Evolutionary conservation across 2,797 vertebrate genomes (phyloP).

Genomic region (Myripristis murdjan): DNA sequence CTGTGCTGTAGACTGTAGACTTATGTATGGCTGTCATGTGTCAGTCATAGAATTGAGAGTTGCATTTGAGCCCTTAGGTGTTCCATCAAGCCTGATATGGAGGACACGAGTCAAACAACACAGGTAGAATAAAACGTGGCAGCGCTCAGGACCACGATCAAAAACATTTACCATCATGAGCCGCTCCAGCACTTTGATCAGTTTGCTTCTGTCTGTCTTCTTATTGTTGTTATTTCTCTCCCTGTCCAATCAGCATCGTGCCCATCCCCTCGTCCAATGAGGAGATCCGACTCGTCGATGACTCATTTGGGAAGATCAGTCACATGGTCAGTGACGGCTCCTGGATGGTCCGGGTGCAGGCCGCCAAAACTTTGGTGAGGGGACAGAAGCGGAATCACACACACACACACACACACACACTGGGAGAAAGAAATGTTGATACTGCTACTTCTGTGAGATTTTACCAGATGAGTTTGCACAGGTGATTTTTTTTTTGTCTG

Average conservation of each 20-base stretch:
- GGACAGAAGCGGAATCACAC: background rate
- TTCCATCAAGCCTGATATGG: background rate
- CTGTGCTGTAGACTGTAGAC: too few species aligned
- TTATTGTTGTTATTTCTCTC: background rate
- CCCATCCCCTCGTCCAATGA: slow-evolving; percentile 98
- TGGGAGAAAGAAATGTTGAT: background rate
- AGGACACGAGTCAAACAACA: too few species aligned
- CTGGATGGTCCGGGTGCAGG: slow-evolving; percentile 97
- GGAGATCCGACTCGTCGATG: slow-evolving; percentile 96
- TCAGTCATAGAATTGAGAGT: too few species aligned
- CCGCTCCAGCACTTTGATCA: too few species aligned
- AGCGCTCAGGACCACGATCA: too few species aligned
- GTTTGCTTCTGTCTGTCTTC: background rate
- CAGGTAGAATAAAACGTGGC: too few species aligned
- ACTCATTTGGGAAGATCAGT: slow-evolving; percentile 97
- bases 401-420: background rate
- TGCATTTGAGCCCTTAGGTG: too few species aligned
- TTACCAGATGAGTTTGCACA: too few species aligned
- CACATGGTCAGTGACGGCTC: slow-evolving; percentile 99
- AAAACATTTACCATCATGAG: too few species aligned
- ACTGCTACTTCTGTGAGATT: too few species aligned
- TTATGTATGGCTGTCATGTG: too few species aligned
- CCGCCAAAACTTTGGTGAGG: slow-evolving; percentile 94
- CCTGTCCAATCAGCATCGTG: slow-evolving; percentile 89
- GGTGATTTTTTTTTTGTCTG: too few species aligned